These are phyloP conservation scores for Melopsittacus undulatus DNA, from an alignment of 2,797 vertebrate genomes.

Conservation along the genomic window DNA sequence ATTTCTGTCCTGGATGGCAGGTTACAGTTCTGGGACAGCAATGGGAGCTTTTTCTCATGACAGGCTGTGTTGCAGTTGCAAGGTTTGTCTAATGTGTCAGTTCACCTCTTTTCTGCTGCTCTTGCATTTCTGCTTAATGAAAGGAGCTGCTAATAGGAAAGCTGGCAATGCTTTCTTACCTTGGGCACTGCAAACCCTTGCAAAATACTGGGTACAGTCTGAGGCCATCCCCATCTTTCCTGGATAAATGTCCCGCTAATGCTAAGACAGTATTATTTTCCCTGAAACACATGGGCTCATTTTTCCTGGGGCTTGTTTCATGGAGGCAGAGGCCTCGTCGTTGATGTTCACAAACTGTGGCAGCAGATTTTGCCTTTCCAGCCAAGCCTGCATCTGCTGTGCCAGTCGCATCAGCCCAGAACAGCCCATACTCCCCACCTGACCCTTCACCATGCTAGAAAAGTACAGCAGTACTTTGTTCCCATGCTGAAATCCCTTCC, in stretches of 20 bases:
- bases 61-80: not conserved
- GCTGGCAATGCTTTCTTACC: not conserved
- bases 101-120: not conserved
- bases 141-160: not conserved
- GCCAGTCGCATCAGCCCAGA: not conserved
- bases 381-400: not conserved
- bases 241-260: not conserved
- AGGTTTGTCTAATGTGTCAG: not conserved
- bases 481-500: not conserved
- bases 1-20: not conserved
- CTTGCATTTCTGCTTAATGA: not conserved
- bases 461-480: not conserved
- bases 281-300: not conserved
- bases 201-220: fast-evolving
- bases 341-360: not conserved
- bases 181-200: not conserved
- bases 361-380: not conserved
- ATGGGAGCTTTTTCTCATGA: fast-evolving
- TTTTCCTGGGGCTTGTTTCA: not conserved
- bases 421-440: not conserved
- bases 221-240: not conserved
- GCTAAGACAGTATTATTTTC: not conserved
- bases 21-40: not conserved
- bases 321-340: fast-evolving
- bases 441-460: not conserved